A percentile compares a stretch with the other conserved stretches of the same genome.
phyloP scores from a whole-genome alignment of 2,888 invertebrate species.

The Patella caerulea region DNA sequence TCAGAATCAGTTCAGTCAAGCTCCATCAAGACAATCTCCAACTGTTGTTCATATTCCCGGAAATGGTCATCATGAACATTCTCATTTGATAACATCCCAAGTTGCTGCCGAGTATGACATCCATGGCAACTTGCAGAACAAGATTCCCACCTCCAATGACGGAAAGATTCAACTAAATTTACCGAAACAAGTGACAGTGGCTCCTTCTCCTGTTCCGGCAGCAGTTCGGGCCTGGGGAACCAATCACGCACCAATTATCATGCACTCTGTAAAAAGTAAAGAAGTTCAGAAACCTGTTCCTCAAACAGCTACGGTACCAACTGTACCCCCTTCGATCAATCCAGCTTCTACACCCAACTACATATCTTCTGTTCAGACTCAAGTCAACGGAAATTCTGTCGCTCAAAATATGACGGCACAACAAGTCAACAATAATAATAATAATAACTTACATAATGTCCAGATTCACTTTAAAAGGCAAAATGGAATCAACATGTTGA shows the following conservation, averaged over 20 bases:
- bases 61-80: conserved; percentile 29
- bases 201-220: conserved; percentile 26
- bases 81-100: conserved; percentile 15
- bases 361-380: conserved; percentile 64
- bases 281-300: conserved; percentile 93
- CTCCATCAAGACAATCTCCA: conserved; percentile 17
- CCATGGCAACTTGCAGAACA: not conserved
- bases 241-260: conserved; percentile 92
- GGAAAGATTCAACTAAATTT: conserved; percentile 40
- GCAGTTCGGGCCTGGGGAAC: conserved; percentile 82
- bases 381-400: conserved; percentile 46
- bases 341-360: conserved; percentile 62
- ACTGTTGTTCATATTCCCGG: conserved; percentile 38
- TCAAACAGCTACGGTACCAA: conserved; percentile 95
- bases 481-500: conserved; percentile 36
- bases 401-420: conserved; percentile 47
- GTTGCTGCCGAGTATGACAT: not conserved
- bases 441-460: conserved; percentile 21
- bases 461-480: conserved; percentile 18
- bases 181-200: conserved; percentile 32
- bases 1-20: conserved; percentile 18
- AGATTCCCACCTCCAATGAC: conserved; percentile 13
- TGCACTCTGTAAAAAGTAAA: conserved; percentile 96
- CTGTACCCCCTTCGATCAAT: conserved; percentile 59
- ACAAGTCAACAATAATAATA: conserved; percentile 8